Base-by-base conservation (phyloP, 1,140 invertebrate species). In the Euwallacea fornicatus region DNA sequence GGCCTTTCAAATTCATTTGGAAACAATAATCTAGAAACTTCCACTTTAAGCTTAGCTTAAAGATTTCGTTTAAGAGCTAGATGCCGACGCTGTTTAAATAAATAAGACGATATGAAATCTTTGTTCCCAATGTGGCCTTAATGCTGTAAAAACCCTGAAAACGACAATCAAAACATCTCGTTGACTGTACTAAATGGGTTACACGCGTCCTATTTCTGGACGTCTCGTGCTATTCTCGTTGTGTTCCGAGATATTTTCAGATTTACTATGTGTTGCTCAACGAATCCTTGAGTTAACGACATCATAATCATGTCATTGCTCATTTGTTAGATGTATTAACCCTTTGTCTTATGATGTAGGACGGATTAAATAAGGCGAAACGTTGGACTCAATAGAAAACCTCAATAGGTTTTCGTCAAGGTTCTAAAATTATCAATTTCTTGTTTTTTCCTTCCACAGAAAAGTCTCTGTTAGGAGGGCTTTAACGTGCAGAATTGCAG, bases 241-340 rank as follows among this genome's bases (percentile, higher is more conserved):
- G 21, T 33, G 4, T 33, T 33, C 21, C 7, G 46, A 10, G 46
- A 10, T 50, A 50, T 50, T 50, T 50, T 50, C 2, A 50, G 9
- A 13, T 13, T 13, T 10, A 50, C 46, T 10, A 50, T 13, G 46
- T 50, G 46, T 50, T 50, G 9, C 13, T 11, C 46, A 1, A 50
- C 9, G 9, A 10, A 50, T 50, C 46, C 46, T 50, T 50, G 46
- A 50, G 46, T 50, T 50, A 50, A 50, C 46, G 46, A 50, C 46
- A 13, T 6, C 21, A 33, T 33, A 33, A 33, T 33, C 21, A 33
- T 33, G 21, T 33, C 21, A 33, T 33, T 33, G 21, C 21, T 33
- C 21, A 33, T 33, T 33, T 33, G 21, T 33, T 33, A 33, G 21
- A 33, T 33, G 4, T 33, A 33, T 1, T 33, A 33, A 4, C 21